Evolutionary conservation across 2,888 invertebrate species (phyloP).

Genomic region (Rhyacophila evoluta): DNA sequence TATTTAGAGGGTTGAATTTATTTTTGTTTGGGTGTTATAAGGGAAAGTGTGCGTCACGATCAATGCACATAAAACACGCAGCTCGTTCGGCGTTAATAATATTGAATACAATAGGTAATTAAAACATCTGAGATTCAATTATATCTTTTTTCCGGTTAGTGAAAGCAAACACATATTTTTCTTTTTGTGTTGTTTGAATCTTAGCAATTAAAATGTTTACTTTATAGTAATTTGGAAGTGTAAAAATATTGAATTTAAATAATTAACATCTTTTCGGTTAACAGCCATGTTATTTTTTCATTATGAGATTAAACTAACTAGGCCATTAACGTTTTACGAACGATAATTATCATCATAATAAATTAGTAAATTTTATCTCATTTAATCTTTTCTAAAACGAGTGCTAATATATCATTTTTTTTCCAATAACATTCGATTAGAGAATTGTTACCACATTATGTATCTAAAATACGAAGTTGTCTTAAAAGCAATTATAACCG

Average conservation of each 20-base stretch:
- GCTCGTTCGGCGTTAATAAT: background rate
- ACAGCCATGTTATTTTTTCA: background rate
- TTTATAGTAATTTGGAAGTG: background rate
- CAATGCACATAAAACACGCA: background rate
- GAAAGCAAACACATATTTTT: constrained; percentile 2
- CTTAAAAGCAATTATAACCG: too few species aligned
- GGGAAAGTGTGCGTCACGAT: background rate
- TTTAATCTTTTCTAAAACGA: too few species aligned
- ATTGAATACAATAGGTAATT: background rate
- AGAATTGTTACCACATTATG: too few species aligned
- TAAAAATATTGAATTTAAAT: background rate
- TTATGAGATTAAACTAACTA: background rate
- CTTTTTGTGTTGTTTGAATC: background rate
- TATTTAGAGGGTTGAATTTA: background rate
- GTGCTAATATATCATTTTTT: too few species aligned
- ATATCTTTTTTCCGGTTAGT: background rate
- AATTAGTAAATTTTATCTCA: too few species aligned
- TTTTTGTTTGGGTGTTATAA: constrained; percentile 1
- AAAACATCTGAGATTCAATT: background rate
- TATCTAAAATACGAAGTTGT: too few species aligned
- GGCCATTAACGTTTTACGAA: too few species aligned
- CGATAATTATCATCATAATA: too few species aligned
- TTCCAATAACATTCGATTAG: too few species aligned
- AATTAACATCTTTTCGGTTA: background rate
- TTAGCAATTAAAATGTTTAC: background rate